These are phyloP conservation scores for Pedetes capensis DNA, from an alignment of 2,113 vertebrate genomes.

Conservation along the genomic window DNA sequence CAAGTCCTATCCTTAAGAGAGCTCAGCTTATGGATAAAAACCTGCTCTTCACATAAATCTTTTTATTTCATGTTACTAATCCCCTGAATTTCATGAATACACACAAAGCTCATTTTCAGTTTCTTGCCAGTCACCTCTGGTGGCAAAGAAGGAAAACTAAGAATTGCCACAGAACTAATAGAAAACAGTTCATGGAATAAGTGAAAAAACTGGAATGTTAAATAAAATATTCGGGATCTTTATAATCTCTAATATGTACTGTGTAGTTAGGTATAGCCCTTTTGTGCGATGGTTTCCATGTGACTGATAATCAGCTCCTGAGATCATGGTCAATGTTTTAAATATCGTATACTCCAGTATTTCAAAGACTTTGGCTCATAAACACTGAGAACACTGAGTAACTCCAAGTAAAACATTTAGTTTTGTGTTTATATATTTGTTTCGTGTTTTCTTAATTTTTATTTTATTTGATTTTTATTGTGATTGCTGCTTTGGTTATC, in stretches of 20 bases:
- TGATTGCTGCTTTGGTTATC: not conserved
- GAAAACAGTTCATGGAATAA: not conserved
- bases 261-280: not conserved
- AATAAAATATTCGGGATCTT: not conserved
- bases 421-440: too few relatives aligned
- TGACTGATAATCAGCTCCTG: not conserved
- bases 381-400: not conserved
- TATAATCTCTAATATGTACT: not conserved
- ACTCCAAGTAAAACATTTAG: not conserved
- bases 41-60: conserved; percentile 29
- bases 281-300: not conserved
- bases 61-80: conserved; percentile 54
- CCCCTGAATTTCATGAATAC: conserved; percentile 68
- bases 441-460: not conserved
- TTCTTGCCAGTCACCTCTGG: not conserved
- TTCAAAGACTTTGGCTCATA: not conserved
- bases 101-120: conserved; percentile 70
- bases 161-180: not conserved
- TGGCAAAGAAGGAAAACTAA: not conserved
- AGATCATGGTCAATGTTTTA: not conserved
- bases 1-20: not conserved
- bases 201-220: not conserved
- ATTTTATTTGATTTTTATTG: not conserved
- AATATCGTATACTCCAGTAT: too few relatives aligned
- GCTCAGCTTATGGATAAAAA: conserved; percentile 25